Conservation (phyloP, 1,140 invertebrate species). For the Bathynomus jamesi region DNA sequence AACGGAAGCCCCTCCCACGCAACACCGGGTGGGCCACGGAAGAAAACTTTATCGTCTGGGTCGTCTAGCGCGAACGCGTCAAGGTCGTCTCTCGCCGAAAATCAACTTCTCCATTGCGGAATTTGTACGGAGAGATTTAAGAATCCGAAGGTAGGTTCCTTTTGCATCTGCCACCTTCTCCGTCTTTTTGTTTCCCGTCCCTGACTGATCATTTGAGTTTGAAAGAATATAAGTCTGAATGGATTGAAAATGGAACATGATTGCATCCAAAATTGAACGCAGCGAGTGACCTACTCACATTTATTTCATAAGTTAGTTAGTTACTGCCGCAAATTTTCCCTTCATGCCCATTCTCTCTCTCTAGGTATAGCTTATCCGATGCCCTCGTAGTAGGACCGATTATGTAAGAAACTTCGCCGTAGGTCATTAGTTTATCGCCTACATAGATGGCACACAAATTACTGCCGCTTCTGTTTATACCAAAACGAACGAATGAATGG, state of each 20-base stretch:
- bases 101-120: slow-evolving; percentile 22
- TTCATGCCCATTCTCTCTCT: too few species aligned
- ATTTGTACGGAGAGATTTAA: slow-evolving; percentile 27
- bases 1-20: neutral
- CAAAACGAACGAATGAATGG: too few species aligned
- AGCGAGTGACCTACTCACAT: neutral
- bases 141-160: slow-evolving; percentile 27
- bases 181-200: neutral
- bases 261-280: neutral
- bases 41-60: slow-evolving; percentile 1
- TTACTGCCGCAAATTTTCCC: neutral
- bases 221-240: neutral
- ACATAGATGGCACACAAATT: too few species aligned
- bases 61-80: slow-evolving; percentile 9
- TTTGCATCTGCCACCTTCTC: neutral
- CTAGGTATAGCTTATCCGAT: too few species aligned
- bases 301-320: neutral
- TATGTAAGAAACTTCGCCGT: too few species aligned
- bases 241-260: neutral
- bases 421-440: too few species aligned
- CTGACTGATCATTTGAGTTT: neutral
- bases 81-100: slow-evolving; percentile 22
- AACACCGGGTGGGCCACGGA: slow-evolving; percentile 7
- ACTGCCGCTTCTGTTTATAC: too few species aligned
- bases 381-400: too few species aligned